Evolutionary conservation across 2,113 vertebrate genomes (phyloP).

Genomic region (Cariama cristata): DNA sequence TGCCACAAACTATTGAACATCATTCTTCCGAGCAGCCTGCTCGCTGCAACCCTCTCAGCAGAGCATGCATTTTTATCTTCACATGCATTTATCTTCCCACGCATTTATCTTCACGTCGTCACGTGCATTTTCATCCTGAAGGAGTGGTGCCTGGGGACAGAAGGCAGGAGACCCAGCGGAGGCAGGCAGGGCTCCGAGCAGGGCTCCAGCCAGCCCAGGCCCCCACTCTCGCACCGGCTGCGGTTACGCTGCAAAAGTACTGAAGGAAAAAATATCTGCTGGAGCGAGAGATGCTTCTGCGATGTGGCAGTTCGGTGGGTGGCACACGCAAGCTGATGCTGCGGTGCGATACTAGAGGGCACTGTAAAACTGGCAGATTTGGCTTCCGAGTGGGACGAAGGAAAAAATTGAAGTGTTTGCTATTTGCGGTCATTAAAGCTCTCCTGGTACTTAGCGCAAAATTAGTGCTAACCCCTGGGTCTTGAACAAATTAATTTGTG

Average conservation of each 20-base stretch:
- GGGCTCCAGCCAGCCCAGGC: neutral
- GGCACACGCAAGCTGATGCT: slow-evolving; percentile 32
- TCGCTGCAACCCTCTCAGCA: neutral
- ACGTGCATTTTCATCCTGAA: neutral
- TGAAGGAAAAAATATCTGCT: neutral
- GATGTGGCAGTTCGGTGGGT: neutral
- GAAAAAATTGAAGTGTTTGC: slow-evolving; percentile 10
- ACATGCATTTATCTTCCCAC: fast-evolving
- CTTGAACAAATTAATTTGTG: slow-evolving; percentile 30
- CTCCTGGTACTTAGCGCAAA: neutral
- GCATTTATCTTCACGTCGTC: too few species aligned
- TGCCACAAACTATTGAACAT: neutral
- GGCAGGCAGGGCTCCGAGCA: neutral
- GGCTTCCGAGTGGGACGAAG: slow-evolving; percentile 20
- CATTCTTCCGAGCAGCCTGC: neutral
- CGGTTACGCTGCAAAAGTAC: neutral
- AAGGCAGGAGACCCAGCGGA: neutral
- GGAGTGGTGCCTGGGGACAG: fast-evolving
- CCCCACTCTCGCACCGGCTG: neutral
- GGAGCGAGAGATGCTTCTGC: neutral
- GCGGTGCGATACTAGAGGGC: slow-evolving; percentile 61
- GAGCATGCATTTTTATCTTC: neutral
- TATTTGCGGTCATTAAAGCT: slow-evolving; percentile 21
- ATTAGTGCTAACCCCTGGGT: slow-evolving; percentile 36
- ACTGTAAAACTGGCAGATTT: slow-evolving; percentile 62